These are phyloP conservation scores for Lepus oiostolus DNA, from an alignment of 2,797 vertebrate species.

Conservation along the genomic window DNA sequence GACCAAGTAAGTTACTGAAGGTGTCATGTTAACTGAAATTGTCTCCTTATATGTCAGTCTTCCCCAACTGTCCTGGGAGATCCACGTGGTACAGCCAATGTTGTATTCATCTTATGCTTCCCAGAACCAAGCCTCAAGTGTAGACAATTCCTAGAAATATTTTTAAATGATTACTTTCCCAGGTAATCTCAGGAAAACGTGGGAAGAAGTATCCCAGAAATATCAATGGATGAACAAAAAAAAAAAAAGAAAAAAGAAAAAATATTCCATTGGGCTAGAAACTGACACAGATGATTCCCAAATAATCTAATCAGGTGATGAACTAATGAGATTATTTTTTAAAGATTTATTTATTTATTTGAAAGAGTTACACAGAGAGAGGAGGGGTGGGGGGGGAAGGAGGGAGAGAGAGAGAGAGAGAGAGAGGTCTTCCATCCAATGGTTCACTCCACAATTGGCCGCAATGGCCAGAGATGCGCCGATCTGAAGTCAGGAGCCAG, in stretches of 20 bases:
- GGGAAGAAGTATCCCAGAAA: background rate
- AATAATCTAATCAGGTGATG: background rate
- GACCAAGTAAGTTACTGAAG: too few relatives aligned
- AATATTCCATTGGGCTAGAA: background rate
- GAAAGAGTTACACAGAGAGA: too few relatives aligned
- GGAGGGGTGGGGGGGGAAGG: too few relatives aligned
- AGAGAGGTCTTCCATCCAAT: too few relatives aligned
- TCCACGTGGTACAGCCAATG: background rate
- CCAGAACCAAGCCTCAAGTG: background rate
- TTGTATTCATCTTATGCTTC: background rate
- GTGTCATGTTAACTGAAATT: background rate
- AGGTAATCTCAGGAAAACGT: background rate
- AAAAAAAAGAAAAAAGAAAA: background rate
- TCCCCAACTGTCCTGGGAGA: background rate
- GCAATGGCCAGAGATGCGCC: too few relatives aligned
- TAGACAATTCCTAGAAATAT: background rate
- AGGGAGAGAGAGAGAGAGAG: too few relatives aligned
- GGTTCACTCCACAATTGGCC: too few relatives aligned
- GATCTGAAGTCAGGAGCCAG: too few relatives aligned
- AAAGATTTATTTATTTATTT: too few relatives aligned
- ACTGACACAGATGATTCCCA: background rate
- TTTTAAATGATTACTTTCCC: background rate
- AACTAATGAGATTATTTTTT: background rate
- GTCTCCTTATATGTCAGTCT: background rate
- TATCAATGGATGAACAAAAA: background rate